Conservation (phyloP, 2,113 vertebrate species). For the Candoia aspera region DNA sequence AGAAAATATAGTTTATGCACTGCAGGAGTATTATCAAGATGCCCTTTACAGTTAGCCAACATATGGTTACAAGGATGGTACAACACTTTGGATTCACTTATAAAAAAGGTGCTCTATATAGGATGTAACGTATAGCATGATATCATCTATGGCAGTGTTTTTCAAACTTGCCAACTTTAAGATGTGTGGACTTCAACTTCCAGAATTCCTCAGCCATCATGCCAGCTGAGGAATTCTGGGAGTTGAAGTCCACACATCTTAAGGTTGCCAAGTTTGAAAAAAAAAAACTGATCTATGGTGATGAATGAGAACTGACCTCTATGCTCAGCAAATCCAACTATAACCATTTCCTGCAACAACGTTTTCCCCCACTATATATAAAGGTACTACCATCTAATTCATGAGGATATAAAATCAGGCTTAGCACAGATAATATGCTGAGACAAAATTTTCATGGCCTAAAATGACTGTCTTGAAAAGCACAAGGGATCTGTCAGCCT, state of each 20-base stretch:
- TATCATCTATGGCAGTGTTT: background rate
- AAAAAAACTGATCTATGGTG: background rate
- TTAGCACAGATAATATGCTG: background rate
- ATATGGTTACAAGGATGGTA: background rate
- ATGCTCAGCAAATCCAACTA: background rate
- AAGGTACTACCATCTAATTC: background rate
- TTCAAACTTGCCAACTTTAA: background rate
- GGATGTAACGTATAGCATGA: background rate
- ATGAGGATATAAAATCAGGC: background rate
- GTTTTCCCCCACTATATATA: background rate
- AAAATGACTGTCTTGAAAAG: background rate
- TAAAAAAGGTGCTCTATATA: background rate
- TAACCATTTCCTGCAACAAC: background rate
- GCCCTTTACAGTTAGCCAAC: background rate
- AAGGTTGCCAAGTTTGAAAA: background rate
- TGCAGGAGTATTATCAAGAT: background rate
- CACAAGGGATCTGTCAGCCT: background rate
- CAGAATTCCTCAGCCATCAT: background rate
- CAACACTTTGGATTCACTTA: background rate
- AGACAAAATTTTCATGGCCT: background rate
- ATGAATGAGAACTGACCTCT: background rate
- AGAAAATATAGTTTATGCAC: background rate
- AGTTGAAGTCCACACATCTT: background rate
- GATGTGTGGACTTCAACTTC: background rate
- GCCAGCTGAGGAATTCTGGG: background rate